A percentile compares a stretch with the other conserved stretches of the same genome.
phyloP scores from a whole-genome alignment of 2,113 vertebrate genomes.

The Nycticorax nycticorax region DNA sequence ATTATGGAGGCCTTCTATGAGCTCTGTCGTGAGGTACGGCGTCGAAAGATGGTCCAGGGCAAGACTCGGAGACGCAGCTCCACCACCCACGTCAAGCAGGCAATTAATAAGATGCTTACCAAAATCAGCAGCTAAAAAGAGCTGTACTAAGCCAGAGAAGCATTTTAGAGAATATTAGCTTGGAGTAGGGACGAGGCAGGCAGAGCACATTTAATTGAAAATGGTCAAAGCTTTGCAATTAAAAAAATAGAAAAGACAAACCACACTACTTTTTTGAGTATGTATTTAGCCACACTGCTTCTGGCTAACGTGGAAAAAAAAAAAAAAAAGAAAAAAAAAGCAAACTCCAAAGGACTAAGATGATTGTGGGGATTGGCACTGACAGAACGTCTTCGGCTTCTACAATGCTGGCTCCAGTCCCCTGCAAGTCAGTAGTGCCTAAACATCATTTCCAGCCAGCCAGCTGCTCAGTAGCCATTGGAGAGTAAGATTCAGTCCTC shows the following conservation, averaged over 20 bases:
- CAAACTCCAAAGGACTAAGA: background rate
- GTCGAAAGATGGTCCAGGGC: conserved; percentile 91
- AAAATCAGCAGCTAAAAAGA: conserved; percentile 94
- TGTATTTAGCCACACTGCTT: conserved; percentile 33
- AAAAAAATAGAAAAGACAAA: background rate
- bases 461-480: background rate
- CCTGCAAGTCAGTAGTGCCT: conserved; percentile 44
- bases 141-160: background rate
- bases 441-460: background rate
- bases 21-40: conserved; percentile 91
- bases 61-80: conserved; percentile 93
- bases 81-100: conserved; percentile 97
- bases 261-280: background rate
- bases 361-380: background rate
- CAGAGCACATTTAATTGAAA: background rate
- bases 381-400: background rate
- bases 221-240: background rate
- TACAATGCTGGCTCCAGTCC: background rate
- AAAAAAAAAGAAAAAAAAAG: background rate
- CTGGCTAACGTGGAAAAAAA: background rate
- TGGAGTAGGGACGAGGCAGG: background rate
- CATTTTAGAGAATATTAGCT: background rate
- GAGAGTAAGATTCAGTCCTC: background rate
- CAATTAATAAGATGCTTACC: conserved; percentile 99
- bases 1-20: conserved; percentile 92